Conservation (phyloP, 2,888 invertebrate genomes). For the Ceraclea dissimilis region DNA sequence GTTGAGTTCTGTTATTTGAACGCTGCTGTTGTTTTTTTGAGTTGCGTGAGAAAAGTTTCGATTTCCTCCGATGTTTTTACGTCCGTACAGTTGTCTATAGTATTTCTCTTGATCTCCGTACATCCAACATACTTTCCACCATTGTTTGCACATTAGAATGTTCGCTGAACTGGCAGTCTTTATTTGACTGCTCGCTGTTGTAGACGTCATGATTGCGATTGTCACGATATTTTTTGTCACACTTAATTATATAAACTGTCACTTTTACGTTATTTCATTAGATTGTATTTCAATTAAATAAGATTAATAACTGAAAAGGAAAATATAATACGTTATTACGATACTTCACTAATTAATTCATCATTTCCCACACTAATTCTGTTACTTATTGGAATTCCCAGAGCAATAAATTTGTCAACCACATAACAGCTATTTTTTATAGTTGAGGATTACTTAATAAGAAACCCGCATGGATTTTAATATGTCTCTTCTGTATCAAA, state of each 20-base stretch:
- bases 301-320: no score
- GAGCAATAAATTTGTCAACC: no score
- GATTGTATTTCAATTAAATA: neutral
- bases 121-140: conserved; percentile 88
- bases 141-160: conserved; percentile 76
- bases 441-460: no score
- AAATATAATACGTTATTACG: no score
- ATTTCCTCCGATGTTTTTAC: conserved; percentile 40
- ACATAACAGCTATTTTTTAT: no score
- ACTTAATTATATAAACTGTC: neutral
- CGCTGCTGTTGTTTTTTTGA: conserved; percentile 42
- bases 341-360: no score
- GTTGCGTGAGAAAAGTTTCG: conserved; percentile 35
- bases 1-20: conserved; percentile 45
- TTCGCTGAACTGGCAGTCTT: conserved; percentile 56
- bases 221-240: neutral
- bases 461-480: no score
- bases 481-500: no score
- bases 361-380: no score
- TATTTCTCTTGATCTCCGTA: conserved; percentile 80
- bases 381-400: no score
- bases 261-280: neutral
- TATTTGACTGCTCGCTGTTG: conserved; percentile 46
- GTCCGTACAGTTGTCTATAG: conserved; percentile 73
- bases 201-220: conserved; percentile 36